Base-by-base conservation (phyloP, 2,113 vertebrate genomes). In the Nycticryphes semicollaris region DNA sequence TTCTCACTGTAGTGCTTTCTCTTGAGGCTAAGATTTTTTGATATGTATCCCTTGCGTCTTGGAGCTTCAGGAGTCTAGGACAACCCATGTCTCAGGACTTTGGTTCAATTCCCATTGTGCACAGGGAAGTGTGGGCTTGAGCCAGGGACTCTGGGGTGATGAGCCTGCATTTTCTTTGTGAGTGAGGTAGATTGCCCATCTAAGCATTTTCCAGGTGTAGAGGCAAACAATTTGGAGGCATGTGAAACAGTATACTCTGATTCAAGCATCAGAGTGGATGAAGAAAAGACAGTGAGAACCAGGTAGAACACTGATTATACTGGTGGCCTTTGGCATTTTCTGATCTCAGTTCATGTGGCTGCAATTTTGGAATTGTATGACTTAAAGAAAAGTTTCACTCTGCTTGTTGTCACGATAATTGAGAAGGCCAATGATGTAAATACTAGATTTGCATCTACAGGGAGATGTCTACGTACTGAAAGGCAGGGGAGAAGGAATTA, bases 51-150 rank as follows among this genome's bases (percentile, higher is more conserved):
- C 21, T 39, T 37, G 5, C 10, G 17, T 54, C 7, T 70, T 70
- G 15, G 4, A 41, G 47, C 45, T 59, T 60, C 31, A 64, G 57
- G 27, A 48, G 9, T 21, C 7, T 14, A 45, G 35, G 31, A 62
- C 54, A 73, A 48, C 3, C 25, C 31, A 1, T 14, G 8, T 81
- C 21, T 79, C 24, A 60, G 67, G 28, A 23, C 48, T 54, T n/a
- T 12, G 25, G 5, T 57, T 18, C 7, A 33, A 3, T 80, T 84
- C 24, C 19, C 0, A 1, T 4, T 43, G 45, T 57, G 7, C 27
- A 6, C 30, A 37, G 63, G 23, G 27, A 66, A 31, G 5, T 10
- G 13, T n/a, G 63, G 24, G 15, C 45, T 74, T 0, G 0, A 53
- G 27, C 27, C 24, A 45, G 47, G 64, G 19, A 7, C 27, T 84